These are phyloP conservation scores for Prionailurus bengalensis DNA, from an alignment of 2,113 vertebrate genomes.

Conservation along the genomic window DNA sequence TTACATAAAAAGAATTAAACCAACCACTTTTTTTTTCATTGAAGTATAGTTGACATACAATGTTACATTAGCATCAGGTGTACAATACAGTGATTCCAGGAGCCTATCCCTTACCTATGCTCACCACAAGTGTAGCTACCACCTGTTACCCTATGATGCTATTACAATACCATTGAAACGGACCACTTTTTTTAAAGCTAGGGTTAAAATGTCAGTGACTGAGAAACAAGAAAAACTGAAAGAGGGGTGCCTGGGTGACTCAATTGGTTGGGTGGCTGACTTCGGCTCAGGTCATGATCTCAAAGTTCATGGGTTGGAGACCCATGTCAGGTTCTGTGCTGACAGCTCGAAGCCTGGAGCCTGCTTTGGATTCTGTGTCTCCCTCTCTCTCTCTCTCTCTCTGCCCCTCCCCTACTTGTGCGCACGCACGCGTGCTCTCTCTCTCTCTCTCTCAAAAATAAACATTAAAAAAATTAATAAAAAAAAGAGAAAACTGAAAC, in stretches of 20 bases:
- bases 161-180: not conserved
- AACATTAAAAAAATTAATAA: too few species aligned
- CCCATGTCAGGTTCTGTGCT: too few species aligned
- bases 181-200: conserved; percentile 46
- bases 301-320: too few species aligned
- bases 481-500: not conserved
- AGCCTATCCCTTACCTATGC: not conserved
- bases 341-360: too few species aligned
- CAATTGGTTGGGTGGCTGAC: too few species aligned
- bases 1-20: conserved; percentile 63
- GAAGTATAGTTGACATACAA: not conserved
- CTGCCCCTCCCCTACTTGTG: too few species aligned
- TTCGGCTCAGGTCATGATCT: too few species aligned
- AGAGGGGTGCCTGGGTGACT: too few species aligned
- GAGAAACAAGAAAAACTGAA: not conserved
- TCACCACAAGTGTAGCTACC: not conserved
- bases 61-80: not conserved
- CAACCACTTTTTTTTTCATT: not conserved
- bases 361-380: too few species aligned
- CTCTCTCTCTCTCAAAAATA: too few species aligned
- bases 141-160: not conserved
- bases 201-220: conserved; percentile 39
- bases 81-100: not conserved
- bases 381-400: too few species aligned
- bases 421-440: fast-evolving